Evolutionary conservation across 1,140 invertebrate species (phyloP), one percentile per base, ranked within the genome.

Genomic region (Drosophila sp.): DNA sequence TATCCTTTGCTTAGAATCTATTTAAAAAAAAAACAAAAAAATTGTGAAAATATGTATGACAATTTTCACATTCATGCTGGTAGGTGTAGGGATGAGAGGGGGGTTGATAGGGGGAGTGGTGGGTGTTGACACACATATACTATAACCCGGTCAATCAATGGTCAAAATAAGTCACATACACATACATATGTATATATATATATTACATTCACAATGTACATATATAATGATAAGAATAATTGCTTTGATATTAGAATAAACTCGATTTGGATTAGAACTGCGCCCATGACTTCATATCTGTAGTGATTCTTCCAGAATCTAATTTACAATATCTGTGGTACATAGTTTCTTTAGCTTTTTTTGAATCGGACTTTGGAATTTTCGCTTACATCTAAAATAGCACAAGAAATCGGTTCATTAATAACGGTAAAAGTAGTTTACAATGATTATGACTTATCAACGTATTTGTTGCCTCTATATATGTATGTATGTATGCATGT

Each of bases 51-150:
- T 27, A 50, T 50, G 6, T 50, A 50, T 68, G 60, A 40, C 70
- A 64, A 47, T 71, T 79, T 86, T 79, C 83, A 86, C 83, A 86
- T 76, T 80, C 44, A 79, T 78, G 74, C 74, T 75, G 30, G 1
- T 25, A 2, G 32, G 55, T 32, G n/a, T 17, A n/a, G 29, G 30
- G n/a, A 7, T 7, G 25, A 6, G 25, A n/a, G 6, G 56, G 55
- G 54, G 25, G n/a, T 17, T 27, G 23, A 5, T 4, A 5, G 41
- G 41, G 3, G 7, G n/a, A 10, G 23, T 17, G 2, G 2, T 6
- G 23, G 23, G 3, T n/a, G 10, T 50, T 50, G 44, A 50, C 44
- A 50, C 44, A 50, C 7, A 50, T 50, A 25, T 50, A 50, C 44
- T 50, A 50, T 50, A 50, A 50, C 44, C 44, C 44, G 44, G 44